Evolutionary conservation across 2,113 vertebrate genomes (phyloP).

Genomic region (Terrapene triunguis): DNA sequence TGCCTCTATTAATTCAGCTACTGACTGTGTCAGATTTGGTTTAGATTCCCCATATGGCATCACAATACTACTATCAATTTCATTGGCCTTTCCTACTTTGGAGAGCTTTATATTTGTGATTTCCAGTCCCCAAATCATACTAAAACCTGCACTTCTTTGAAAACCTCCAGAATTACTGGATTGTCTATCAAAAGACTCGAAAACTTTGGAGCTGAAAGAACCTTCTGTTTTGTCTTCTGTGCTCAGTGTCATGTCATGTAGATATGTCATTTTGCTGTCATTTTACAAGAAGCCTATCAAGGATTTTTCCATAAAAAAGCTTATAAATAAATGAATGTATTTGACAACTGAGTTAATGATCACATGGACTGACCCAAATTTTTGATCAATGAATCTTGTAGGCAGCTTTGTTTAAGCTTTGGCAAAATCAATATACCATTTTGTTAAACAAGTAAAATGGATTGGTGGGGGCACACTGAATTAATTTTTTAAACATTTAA

Average conservation of each 20-base stretch:
- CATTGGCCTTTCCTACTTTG: neutral
- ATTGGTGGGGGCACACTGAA: constrained; percentile 38
- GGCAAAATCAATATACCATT: constrained; percentile 78
- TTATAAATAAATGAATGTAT: constrained; percentile 73
- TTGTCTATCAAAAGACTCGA: constrained; percentile 18
- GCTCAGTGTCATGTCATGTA: constrained; percentile 26
- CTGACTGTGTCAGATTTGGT: neutral
- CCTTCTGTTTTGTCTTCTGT: constrained; percentile 37
- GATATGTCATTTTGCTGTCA: constrained; percentile 4
- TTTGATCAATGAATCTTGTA: constrained; percentile 77
- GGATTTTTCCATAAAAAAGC: constrained; percentile 14
- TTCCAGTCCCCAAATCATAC: neutral
- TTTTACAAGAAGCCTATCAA: constrained; percentile 45
- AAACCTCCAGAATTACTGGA: neutral
- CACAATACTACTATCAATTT: neutral
- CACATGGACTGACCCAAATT: constrained; percentile 69
- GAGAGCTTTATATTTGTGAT: neutral
- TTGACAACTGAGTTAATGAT: constrained; percentile 76
- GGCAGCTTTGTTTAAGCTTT: constrained; percentile 75
- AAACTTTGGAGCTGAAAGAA: neutral
- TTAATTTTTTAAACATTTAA: constrained; percentile 73
- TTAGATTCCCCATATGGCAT: neutral
- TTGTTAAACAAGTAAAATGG: constrained; percentile 76
- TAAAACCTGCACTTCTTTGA: neutral
- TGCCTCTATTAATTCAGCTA: neutral